These are phyloP conservation scores for Platysternon megacephalum DNA, from an alignment of 2,113 vertebrate genomes.

Conservation along the genomic window DNA sequence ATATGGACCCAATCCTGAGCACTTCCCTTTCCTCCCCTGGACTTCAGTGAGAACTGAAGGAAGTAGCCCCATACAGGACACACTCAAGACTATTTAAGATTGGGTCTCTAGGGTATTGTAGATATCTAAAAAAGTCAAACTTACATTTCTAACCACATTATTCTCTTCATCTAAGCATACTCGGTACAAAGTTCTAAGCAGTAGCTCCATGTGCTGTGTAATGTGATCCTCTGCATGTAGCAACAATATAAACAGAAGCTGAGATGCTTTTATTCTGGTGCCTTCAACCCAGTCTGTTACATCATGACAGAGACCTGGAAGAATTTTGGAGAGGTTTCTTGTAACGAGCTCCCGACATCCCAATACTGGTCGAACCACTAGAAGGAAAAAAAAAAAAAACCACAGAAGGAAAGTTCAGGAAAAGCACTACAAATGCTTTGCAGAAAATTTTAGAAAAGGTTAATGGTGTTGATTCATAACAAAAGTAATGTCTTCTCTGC, in stretches of 20 bases:
- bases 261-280: constrained; percentile 88
- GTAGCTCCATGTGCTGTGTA: constrained; percentile 90
- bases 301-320: constrained; percentile 89
- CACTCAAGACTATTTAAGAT: neutral
- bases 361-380: constrained; percentile 87
- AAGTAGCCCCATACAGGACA: neutral
- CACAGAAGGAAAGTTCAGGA: neutral
- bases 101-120: neutral
- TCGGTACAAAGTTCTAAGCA: constrained; percentile 86
- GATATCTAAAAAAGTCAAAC: constrained; percentile 34
- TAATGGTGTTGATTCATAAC: neutral
- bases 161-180: constrained; percentile 84
- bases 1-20: neutral
- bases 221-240: constrained; percentile 92
- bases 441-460: neutral
- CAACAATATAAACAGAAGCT: constrained; percentile 86
- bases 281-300: constrained; percentile 89
- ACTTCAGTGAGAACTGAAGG: neutral
- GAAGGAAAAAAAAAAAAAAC: neutral
- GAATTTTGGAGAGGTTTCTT: constrained; percentile 89
- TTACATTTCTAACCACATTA: constrained; percentile 86
- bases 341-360: constrained; percentile 94
- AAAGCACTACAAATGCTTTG: neutral
- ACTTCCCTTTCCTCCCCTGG: neutral
- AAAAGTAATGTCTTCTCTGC: neutral